Evolutionary conservation across 23 tunicate genomes (phyloP).

Genomic region (Styela plicata): DNA sequence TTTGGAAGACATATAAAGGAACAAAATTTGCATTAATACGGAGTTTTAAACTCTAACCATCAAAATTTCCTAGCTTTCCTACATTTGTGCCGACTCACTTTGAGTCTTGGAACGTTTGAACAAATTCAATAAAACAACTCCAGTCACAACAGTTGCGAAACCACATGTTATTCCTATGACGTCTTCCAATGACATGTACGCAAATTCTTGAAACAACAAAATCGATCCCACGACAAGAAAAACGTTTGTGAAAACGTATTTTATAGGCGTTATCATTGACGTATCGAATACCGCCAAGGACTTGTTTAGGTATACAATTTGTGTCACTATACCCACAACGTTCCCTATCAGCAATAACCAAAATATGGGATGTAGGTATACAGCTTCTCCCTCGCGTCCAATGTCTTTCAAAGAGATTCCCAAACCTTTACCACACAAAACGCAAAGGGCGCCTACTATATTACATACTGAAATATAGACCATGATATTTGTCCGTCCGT

Average conservation of each 20-base stretch:
- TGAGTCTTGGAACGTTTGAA: constrained; percentile 15
- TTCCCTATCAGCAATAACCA: constrained; percentile 54
- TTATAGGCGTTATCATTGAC: constrained; percentile 61
- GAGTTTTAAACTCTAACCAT: no score
- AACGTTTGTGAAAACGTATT: constrained; percentile 76
- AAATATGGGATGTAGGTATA: constrained; percentile 53
- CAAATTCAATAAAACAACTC: constrained; percentile 59
- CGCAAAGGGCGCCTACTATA: constrained; percentile 77
- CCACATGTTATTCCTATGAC: constrained; percentile 76
- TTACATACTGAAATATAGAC: constrained; percentile 75
- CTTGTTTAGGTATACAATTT: constrained; percentile 68
- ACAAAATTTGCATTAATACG: no score
- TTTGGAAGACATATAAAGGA: no score
- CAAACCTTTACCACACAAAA: constrained; percentile 82
- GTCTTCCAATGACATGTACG: constrained; percentile 44
- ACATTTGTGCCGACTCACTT: not conserved
- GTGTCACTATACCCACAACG: constrained; percentile 58
- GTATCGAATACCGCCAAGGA: constrained; percentile 75
- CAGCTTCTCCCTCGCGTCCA: not conserved
- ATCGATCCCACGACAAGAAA: constrained; percentile 68
- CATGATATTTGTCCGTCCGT: constrained; percentile 65
- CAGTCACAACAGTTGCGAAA: constrained; percentile 64
- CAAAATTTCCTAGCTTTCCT: no score
- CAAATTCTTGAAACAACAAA: constrained; percentile 72
- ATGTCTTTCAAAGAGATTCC: constrained; percentile 63